Base-by-base conservation (phyloP, 2,797 vertebrate species). In the Cyclopterus lumpus region DNA sequence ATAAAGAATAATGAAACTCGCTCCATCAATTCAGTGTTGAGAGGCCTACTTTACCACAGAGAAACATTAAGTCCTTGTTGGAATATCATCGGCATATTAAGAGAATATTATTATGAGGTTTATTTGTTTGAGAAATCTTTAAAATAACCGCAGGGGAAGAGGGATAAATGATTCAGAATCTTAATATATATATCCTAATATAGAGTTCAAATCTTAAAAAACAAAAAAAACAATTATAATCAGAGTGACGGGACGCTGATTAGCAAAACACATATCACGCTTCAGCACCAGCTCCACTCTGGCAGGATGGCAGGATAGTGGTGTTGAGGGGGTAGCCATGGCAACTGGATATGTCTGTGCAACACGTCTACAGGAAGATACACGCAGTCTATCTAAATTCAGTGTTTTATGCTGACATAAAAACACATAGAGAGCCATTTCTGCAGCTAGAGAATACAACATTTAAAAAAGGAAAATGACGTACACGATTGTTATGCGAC, bases 261-360 rank as follows among this genome's bases (percentile, higher is more conserved):
- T 34, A 67, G 16, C 16, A 30, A 66, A 44, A 28, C 30, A 59
- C 38, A 59, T 62, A 55, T 57, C 28, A 34, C 1, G 1, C 54
- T 64, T 73, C 42, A 36, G 57, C 10, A 54, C 24, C 71, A 59
- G 77, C 81, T 59, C 65, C 28, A 0, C 42, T 83, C 42, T 66
- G 64, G 80, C 58, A 62, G 55, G 67, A 68, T n/a, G 61, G 69
- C 28, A 62, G 67, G 46, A 72, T 67, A 26, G 57, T 44, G 53
- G 38, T 79, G 82, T 79, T 55, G 71, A 76, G 75, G 55, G 24
- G 54, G 85, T 86, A 12, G 82, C 55, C 87, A 86, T 87, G 83
- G 82, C 76, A 87, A 90, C 83, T 77, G 66, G 66, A 70, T 53
- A 44, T 51, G 49, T 63, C 65, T 74, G 38, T 28, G 28, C 15